Conservation (phyloP, 53 echinoderm and acorn worm genomes). For the Actinopyga echinites region DNA sequence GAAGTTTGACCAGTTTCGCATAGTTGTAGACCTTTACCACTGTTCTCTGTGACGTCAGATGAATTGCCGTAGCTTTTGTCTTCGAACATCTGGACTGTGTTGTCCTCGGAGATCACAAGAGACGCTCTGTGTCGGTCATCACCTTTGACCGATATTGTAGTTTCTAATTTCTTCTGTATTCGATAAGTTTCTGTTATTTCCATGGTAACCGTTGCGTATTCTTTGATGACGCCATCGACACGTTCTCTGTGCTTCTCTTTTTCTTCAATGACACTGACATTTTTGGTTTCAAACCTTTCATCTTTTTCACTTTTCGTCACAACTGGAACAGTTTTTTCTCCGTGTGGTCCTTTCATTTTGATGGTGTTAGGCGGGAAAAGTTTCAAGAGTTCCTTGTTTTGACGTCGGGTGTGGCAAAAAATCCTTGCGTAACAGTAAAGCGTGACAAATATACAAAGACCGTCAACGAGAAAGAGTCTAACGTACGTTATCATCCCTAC, state of each 20-base stretch:
- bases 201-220: constrained; percentile 24
- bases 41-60: not conserved
- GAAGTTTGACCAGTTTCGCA: no score
- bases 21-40: no score
- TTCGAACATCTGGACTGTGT: not conserved
- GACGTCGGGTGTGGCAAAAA: not conserved
- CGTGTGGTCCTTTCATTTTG: not conserved
- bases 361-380: constrained; percentile 15
- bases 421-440: not conserved
- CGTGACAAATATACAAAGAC: not conserved
- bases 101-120: no score
- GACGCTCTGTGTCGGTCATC: not conserved
- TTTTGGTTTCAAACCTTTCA: constrained; percentile 9
- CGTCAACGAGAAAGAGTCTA: not conserved
- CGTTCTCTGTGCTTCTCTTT: not conserved
- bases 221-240: constrained; percentile 9
- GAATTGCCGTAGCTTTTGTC: not conserved
- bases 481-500: not conserved
- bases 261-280: constrained; percentile 4
- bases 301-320: constrained; percentile 1
- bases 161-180: not conserved
- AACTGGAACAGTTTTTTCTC: not conserved
- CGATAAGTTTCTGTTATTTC: constrained; percentile 4
- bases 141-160: not conserved
- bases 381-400: not conserved